Evolutionary conservation across 35 echinoderm and acorn worm genomes (phyloP).

Genomic region (Apostichopus parvimensis): DNA sequence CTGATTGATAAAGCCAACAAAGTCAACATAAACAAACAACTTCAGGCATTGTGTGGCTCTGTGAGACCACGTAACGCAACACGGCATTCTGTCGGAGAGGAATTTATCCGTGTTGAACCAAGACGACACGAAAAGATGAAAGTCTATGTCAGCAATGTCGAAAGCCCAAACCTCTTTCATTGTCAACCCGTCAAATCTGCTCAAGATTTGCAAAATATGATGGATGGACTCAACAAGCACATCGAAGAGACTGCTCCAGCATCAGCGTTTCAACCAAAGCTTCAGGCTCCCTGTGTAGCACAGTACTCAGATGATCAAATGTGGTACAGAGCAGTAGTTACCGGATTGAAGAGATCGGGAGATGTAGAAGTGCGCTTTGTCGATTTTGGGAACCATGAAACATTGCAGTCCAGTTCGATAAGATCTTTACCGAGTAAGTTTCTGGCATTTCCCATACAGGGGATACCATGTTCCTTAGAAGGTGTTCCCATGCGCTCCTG

Average conservation of each 20-base stretch:
- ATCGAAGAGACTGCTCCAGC: neutral
- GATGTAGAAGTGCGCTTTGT: slow-evolving; percentile 76
- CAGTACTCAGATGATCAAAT: slow-evolving; percentile 75
- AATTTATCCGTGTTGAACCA: slow-evolving; percentile 59
- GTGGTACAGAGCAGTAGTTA: slow-evolving; percentile 88
- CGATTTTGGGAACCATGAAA: slow-evolving; percentile 87
- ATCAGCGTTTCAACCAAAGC: slow-evolving; percentile 4
- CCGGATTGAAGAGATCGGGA: slow-evolving; percentile 58
- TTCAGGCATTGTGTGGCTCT: slow-evolving; percentile 42
- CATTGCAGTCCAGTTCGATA: slow-evolving; percentile 44
- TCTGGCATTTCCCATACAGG: slow-evolving; percentile 42
- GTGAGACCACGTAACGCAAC: neutral
- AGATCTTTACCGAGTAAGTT: neutral
- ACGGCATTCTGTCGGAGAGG: slow-evolving; percentile 14
- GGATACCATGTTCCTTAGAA: slow-evolving; percentile 44
- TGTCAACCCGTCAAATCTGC: slow-evolving; percentile 77
- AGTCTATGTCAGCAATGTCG: slow-evolving; percentile 71
- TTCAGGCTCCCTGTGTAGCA: slow-evolving; percentile 66
- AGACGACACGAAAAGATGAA: slow-evolving; percentile 45
- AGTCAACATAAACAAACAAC: slow-evolving; percentile 58
- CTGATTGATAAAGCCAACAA: slow-evolving; percentile 47
- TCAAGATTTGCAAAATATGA: slow-evolving; percentile 67
- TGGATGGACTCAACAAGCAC: slow-evolving; percentile 63
- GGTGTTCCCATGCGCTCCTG: slow-evolving; percentile 33
- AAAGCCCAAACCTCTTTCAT: slow-evolving; percentile 71